phyloP scores from a whole-genome alignment of 2,888 invertebrate species.

The Noctua fimbriata region DNA sequence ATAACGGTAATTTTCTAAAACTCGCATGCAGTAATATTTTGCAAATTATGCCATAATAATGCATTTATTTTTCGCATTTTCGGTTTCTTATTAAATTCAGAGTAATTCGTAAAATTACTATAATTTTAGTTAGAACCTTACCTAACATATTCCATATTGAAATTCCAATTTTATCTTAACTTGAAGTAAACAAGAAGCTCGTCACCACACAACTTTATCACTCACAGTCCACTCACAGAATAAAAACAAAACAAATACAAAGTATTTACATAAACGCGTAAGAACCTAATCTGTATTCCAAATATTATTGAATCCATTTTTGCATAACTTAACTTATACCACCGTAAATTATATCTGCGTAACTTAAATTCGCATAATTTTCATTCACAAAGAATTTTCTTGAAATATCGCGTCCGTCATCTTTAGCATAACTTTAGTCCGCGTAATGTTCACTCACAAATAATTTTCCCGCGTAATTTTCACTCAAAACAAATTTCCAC shows the following conservation, averaged over 20 bases:
- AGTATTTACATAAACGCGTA: conserved; percentile 4
- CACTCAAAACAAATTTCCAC: conserved; percentile 23
- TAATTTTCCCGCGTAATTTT: not conserved
- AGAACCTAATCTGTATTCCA: not conserved
- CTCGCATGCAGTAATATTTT: conserved; percentile 26
- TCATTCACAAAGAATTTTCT: not conserved
- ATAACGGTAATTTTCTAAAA: conserved; percentile 48
- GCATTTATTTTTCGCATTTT: conserved; percentile 16
- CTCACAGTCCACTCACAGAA: conserved; percentile 20
- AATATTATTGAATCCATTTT: not conserved
- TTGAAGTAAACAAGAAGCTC: conserved; percentile 10
- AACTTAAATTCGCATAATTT: conserved; percentile 1
- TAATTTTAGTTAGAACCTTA: not conserved
- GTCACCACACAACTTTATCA: conserved; percentile 31
- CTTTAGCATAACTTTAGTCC: not conserved
- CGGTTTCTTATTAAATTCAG: not conserved
- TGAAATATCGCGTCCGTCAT: too few species aligned
- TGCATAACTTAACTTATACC: not conserved
- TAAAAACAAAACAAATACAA: conserved; percentile 44
- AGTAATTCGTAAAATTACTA: not conserved
- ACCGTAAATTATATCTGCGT: not conserved
- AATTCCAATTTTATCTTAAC: conserved; percentile 6
- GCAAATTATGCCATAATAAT: conserved; percentile 27
- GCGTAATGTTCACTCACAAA: not conserved
- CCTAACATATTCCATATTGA: not conserved